Evolutionary conservation across 1,140 invertebrate species (phyloP), one percentile per base, ranked within the genome.

Genomic region (Cataglyphis hispanica): DNA sequence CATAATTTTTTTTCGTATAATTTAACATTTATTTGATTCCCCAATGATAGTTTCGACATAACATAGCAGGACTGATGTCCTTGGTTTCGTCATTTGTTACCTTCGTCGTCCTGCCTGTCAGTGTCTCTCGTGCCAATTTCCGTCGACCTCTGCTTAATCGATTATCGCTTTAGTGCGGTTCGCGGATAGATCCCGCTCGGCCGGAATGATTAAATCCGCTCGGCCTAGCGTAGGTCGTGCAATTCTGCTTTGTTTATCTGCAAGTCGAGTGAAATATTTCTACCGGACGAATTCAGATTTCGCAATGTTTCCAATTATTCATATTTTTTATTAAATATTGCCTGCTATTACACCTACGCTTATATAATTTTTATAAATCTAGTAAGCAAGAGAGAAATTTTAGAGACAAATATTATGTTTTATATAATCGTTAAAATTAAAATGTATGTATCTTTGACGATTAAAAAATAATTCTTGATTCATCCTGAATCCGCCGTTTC

Each of bases 91-190:
- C 66, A 81, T 72, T 22, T 53, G 66, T 81, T 81, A 72, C 53
- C 78, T 81, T 72, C 78, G 66, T 72, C 78, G 66, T 72, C 78
- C 50, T 81, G 50, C 25, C 60, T 64, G 84, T 80, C 75, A 31
- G 37, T 77, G 37, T 77, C 19, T 64, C 69, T 58, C 75, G 84
- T 85, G 19, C 84, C 74, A 85, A 78, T 58, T 85, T 84, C 81
- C 40, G 43, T 46, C 81, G 81, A 84, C 69, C 81, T 74, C 43
- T 53, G 70, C 40, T 61, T 40, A 76, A 84, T 84, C 81, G 81
- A 81, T 81, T 72, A 81, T 60, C 66, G 53, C 19, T 81, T 81
- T 67, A 37, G 66, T 81, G 78, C 37, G 37, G 78, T 58, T 31
- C 50, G 66, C 37, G 78, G 58, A 72, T 81, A 72, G 66, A 56